Evolutionary conservation across 1,140 invertebrate genomes (phyloP), one percentile per base, ranked within the genome.

Genomic region (Papilio aristodemus): DNA sequence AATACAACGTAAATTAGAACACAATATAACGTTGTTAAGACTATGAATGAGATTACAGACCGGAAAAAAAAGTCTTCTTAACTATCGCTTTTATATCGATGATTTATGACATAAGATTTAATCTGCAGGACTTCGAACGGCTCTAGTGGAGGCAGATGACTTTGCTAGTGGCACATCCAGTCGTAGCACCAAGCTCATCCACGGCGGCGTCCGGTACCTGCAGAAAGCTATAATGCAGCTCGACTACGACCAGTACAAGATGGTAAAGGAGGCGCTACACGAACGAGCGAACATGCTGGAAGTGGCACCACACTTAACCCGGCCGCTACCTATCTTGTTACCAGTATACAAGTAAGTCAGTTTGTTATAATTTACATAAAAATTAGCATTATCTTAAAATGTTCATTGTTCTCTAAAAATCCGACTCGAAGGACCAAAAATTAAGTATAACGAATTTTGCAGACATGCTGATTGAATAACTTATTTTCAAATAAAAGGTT

Each of bases 111-210:
- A 32, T 32, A 32, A 32, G 6, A 32, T 1, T 63, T 60, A 36
- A 0, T 71, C 71, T 75, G 22, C 74, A 97, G 97, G 98, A 64
- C 92, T 99, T 39, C 98, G 98, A 85, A 99, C 99, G 11, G 98
- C 98, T 0, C 86, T 99, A 36, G 96, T 99, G 1, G 99, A 99
- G 91, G 94, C 96, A 62, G 98, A 99, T 90, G 99, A 99, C 89
- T 99, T 99, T 93, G 96, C 97, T 6, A 98, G 97, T 69, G 99
- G 99, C 14, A 99, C 99, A 0, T 98, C 97, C 32, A 99, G 97
- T 70, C 93, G 97, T 54, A 98, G 97, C 80, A 99, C 99, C 0
- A 99, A 99, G 92, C 93, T 99, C 1, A 99, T 99, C 78, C 99
- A 99, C 91, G 99, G 99, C n/a, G 99, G 98, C 62, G 98, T 99